Evolutionary conservation across 2,113 vertebrate genomes (phyloP), one percentile per base, ranked within the genome.

Genomic region (Pterocles burchelli): DNA sequence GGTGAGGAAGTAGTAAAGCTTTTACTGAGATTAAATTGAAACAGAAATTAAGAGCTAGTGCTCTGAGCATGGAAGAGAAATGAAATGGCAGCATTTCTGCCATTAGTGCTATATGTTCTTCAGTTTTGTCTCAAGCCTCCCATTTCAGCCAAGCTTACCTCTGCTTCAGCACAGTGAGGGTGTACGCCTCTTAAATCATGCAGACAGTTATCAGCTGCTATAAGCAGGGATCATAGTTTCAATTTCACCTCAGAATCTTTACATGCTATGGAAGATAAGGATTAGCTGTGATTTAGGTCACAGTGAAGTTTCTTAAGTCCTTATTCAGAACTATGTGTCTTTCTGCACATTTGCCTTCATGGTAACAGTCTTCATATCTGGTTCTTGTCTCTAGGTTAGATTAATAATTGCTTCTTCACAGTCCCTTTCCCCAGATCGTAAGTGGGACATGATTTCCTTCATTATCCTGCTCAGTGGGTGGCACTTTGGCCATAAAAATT

Each of bases 391-490:
- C 74, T 83, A 85, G 75, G 33, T 94, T 84, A 91, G 72, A 85
- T 68, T 73, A 74, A 43, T 74, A 92, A 94, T 88, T 57, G 75
- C 63, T 95, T 51, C 72, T 89, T 78, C 85, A 21, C 12, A 29
- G 29, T 63, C 75, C 80, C 55, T 70, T 96, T 79, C 84, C 74
- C 83, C 65, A 87, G 83, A 89, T 57, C 1, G 0, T 70, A 93
- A 92, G 84, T 81, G 79, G 81, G 87, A 72, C 87, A 93, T 84
- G 55, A 71, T 94, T 95, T 95, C 90, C 88, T 91, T 92, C 90
- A 94, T 96, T 97, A 91, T 94, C 76, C 83, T 24, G 46, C 96
- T 96, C 95, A 58, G 92, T 96, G 95, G 92, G 95, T 97, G 97
- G 97, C 87, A 74, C 65, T 90, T 33, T 77, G 72, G 87, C 93